A percentile compares a stretch with the other conserved stretches of the same genome.
Conservation (phyloP, 2,888 invertebrate genomes). For the Lasioglossum villosulum region DNA sequence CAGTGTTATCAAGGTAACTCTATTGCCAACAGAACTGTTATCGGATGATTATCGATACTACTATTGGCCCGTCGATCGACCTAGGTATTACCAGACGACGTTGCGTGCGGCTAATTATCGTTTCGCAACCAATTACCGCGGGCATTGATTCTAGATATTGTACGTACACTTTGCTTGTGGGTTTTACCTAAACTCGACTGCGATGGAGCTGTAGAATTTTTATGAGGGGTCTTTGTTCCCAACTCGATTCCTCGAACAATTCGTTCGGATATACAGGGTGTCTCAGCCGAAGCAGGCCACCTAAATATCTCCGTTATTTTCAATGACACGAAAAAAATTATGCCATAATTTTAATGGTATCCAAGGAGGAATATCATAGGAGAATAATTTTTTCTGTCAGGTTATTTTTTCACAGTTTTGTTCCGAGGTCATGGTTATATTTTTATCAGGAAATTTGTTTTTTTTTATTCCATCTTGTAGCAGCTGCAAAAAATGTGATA, state of each 20-base stretch:
- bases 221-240: neutral
- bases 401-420: too few relatives aligned
- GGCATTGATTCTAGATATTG: slow-evolving; percentile 35
- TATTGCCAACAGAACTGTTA: slow-evolving; percentile 71
- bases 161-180: neutral
- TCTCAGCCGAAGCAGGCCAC: too few relatives aligned
- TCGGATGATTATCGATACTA: slow-evolving; percentile 68
- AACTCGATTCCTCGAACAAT: neutral
- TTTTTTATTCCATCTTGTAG: too few relatives aligned
- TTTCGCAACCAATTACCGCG: slow-evolving; percentile 65
- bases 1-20: slow-evolving; percentile 70
- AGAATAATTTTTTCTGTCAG: too few relatives aligned
- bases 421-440: too few relatives aligned
- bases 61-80: slow-evolving; percentile 59
- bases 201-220: neutral
- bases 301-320: too few relatives aligned
- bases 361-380: too few relatives aligned
- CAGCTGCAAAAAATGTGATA: too few relatives aligned
- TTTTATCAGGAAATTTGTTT: too few relatives aligned
- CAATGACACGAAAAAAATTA: too few relatives aligned
- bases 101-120: slow-evolving; percentile 65
- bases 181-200: slow-evolving; percentile 6
- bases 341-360: too few relatives aligned
- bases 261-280: neutral
- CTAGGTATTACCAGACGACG: slow-evolving; percentile 44